A percentile compares a stretch with the other conserved stretches of the same genome.
phyloP scores from a whole-genome alignment of 2,888 invertebrate species.

The Brachycybe producta region DNA sequence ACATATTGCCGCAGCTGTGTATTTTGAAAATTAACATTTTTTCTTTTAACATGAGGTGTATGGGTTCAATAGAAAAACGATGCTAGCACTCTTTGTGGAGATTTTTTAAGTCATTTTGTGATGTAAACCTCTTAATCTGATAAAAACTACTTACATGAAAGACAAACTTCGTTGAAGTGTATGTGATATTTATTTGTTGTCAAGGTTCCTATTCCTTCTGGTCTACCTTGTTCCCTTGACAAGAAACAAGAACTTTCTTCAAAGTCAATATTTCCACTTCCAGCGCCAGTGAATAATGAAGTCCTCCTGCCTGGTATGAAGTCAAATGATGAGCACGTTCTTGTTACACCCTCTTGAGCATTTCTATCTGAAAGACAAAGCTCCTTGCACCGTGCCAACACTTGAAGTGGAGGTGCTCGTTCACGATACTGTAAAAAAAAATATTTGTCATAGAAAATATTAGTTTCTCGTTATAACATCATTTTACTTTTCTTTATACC shows the following conservation, averaged over 20 bases:
- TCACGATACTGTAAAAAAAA: constrained; percentile 49
- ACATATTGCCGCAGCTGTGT: too few relatives aligned
- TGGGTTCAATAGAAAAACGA: too few relatives aligned
- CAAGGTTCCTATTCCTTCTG: constrained; percentile 77
- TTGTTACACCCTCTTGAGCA: constrained; percentile 62
- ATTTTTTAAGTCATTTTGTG: too few relatives aligned
- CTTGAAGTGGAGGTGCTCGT: constrained; percentile 70
- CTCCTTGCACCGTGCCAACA: constrained; percentile 77
- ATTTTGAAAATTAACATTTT: too few relatives aligned
- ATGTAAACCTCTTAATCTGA: too few relatives aligned
- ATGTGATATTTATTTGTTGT: constrained; percentile 79
- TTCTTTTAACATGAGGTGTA: too few relatives aligned
- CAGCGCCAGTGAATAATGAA: constrained; percentile 29
- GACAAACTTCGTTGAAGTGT: constrained; percentile 78
- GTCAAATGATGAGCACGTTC: constrained; percentile 76
- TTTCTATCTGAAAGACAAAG: constrained; percentile 66
- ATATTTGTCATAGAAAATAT: constrained; percentile 2
- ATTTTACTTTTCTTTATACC: too few relatives aligned
- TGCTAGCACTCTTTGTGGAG: too few relatives aligned
- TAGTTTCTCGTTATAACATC: background rate
- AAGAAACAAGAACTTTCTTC: constrained; percentile 79
- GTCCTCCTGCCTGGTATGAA: constrained; percentile 72
- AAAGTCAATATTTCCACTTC: constrained; percentile 31
- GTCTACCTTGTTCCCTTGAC: constrained; percentile 69
- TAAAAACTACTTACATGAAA: constrained; percentile 73